phyloP scores from a whole-genome alignment of 2,113 vertebrate species.

The Edolisoma coerulescens region DNA sequence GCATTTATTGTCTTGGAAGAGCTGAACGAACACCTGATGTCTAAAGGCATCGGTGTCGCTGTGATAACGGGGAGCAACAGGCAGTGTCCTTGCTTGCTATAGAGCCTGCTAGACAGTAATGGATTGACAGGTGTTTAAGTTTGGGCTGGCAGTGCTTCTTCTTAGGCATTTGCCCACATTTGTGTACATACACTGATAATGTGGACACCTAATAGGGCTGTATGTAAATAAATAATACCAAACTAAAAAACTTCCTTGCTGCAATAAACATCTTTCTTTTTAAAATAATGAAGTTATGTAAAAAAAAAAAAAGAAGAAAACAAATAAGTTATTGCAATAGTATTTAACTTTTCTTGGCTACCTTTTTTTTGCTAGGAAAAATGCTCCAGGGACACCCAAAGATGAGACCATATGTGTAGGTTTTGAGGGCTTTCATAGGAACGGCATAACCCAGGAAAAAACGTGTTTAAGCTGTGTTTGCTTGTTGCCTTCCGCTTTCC shows the following conservation, averaged over 20 bases:
- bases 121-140: neutral
- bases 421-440: neutral
- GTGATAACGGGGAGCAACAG: neutral
- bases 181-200: neutral
- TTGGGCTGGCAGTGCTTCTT: neutral
- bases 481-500: neutral
- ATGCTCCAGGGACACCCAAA: neutral
- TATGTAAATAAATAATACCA: neutral
- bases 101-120: neutral
- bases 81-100: neutral
- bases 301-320: neutral
- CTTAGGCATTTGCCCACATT: neutral
- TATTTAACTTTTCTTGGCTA: neutral
- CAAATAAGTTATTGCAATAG: neutral
- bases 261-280: neutral
- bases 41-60: neutral
- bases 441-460: neutral
- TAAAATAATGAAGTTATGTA: neutral
- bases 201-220: neutral
- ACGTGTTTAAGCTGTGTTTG: neutral
- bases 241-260: neutral
- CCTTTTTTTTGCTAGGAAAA: neutral
- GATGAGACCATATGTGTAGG: neutral
- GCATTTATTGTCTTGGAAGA: neutral
- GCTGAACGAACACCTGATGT: neutral